Conservation (phyloP, 2,888 invertebrate species). For the Cosmorhoe ocellata region DNA sequence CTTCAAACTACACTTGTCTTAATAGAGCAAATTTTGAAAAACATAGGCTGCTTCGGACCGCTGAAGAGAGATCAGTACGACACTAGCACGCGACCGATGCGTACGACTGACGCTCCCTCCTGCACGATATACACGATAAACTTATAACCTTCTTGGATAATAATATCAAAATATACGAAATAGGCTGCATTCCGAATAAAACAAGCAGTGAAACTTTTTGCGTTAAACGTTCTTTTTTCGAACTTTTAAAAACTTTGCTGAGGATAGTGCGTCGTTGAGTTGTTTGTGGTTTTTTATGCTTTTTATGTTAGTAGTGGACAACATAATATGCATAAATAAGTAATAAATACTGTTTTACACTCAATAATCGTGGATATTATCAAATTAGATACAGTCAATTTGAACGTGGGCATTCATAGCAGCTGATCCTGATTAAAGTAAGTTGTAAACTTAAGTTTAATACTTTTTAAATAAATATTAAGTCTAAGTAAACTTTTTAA, state of each 20-base stretch:
- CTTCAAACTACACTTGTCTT: slow-evolving; percentile 1
- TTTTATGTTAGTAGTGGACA: neutral
- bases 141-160: slow-evolving; percentile 29
- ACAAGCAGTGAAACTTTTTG: neutral
- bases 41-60: slow-evolving; percentile 17
- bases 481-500: too few relatives aligned
- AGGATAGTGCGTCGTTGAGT: slow-evolving; percentile 1
- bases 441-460: slow-evolving; percentile 3
- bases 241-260: slow-evolving; percentile 13
- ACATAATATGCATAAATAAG: too few relatives aligned
- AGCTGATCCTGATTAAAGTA: slow-evolving; percentile 15
- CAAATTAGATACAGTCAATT: too few relatives aligned
- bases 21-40: slow-evolving; percentile 37
- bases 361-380: too few relatives aligned
- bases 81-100: slow-evolving; percentile 44
- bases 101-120: slow-evolving; percentile 40
- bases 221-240: slow-evolving; percentile 13
- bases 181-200: neutral
- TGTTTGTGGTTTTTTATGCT: slow-evolving; percentile 11
- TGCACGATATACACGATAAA: slow-evolving; percentile 38
- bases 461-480: too few relatives aligned
- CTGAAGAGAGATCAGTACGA: slow-evolving; percentile 42
- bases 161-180: neutral
- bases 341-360: too few relatives aligned
- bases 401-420: too few relatives aligned